phyloP scores from a whole-genome alignment of 1,140 invertebrate genomes.

The Notospermus geniculatus region DNA sequence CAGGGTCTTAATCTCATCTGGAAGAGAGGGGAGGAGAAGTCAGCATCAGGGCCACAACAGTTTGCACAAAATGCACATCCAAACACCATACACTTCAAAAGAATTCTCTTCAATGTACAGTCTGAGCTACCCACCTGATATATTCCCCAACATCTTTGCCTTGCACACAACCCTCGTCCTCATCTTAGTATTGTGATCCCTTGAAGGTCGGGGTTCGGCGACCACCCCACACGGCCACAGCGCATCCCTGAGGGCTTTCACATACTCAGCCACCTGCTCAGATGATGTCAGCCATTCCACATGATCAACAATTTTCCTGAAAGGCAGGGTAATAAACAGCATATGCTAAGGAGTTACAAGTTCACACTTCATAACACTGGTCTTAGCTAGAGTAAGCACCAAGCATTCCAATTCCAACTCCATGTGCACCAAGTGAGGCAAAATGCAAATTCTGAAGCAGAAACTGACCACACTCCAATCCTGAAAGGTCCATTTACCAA shows the following conservation, averaged over 20 bases:
- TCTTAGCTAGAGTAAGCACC: too few relatives aligned
- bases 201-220: conserved; percentile 63
- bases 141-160: conserved; percentile 74
- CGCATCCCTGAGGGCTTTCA: conserved; percentile 77
- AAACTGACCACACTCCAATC: too few relatives aligned
- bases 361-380: neutral
- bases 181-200: conserved; percentile 72
- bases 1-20: conserved; percentile 87
- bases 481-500: too few relatives aligned
- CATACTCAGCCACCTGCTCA: conserved; percentile 83
- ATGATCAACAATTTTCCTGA: conserved; percentile 81
- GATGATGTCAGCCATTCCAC: conserved; percentile 87
- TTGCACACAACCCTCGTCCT: conserved; percentile 82
- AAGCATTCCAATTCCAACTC: too few relatives aligned
- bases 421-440: too few relatives aligned
- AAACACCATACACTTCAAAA: too few relatives aligned
- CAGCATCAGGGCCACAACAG: too few relatives aligned
- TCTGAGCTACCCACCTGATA: conserved; percentile 66
- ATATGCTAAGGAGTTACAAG: neutral
- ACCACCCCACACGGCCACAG: conserved; percentile 76
- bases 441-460: too few relatives aligned
- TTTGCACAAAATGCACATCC: too few relatives aligned
- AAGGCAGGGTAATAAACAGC: conserved; percentile 17
- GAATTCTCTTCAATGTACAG: too few relatives aligned
- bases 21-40: conserved; percentile 17